Conservation (phyloP, 2,113 vertebrate genomes). For the Tragelaphus buxtoni region DNA sequence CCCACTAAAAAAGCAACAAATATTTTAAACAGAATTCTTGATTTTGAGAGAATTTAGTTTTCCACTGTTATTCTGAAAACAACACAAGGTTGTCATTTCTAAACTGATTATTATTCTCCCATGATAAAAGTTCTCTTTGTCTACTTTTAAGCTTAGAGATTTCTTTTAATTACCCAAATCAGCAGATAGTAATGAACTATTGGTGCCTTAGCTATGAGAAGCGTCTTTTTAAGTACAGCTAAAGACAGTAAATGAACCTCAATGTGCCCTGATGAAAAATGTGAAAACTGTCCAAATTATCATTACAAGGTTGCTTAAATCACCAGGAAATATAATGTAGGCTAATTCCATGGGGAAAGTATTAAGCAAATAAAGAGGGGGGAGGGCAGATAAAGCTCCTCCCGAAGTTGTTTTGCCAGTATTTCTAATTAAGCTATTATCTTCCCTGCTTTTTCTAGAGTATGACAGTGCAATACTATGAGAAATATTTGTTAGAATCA, state of each 20-base stretch:
- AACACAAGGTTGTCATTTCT: neutral
- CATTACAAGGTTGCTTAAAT: neutral
- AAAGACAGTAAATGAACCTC: neutral
- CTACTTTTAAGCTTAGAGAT: conserved; percentile 10
- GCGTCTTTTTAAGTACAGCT: neutral
- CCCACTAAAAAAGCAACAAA: neutral
- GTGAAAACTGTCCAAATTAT: neutral
- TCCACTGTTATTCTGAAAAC: neutral
- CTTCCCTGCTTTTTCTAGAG: neutral
- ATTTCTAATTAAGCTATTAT: neutral
- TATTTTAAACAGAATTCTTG: conserved; percentile 11
- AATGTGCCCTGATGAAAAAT: neutral
- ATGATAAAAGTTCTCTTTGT: neutral
- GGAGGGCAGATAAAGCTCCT: neutral
- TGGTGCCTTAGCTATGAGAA: neutral
- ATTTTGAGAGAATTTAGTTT: conserved; percentile 29
- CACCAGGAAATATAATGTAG: conserved; percentile 7
- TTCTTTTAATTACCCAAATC: conserved; percentile 43
- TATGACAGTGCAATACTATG: neutral
- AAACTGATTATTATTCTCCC: conserved; percentile 10
- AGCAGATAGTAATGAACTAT: neutral
- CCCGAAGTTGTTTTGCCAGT: neutral
- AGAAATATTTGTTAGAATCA: conserved; percentile 30
- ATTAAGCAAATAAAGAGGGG: neutral
- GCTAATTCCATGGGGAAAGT: neutral